These are phyloP conservation scores for Pseudois nayaur DNA, from an alignment of 2,113 vertebrate species.

Conservation along the genomic window DNA sequence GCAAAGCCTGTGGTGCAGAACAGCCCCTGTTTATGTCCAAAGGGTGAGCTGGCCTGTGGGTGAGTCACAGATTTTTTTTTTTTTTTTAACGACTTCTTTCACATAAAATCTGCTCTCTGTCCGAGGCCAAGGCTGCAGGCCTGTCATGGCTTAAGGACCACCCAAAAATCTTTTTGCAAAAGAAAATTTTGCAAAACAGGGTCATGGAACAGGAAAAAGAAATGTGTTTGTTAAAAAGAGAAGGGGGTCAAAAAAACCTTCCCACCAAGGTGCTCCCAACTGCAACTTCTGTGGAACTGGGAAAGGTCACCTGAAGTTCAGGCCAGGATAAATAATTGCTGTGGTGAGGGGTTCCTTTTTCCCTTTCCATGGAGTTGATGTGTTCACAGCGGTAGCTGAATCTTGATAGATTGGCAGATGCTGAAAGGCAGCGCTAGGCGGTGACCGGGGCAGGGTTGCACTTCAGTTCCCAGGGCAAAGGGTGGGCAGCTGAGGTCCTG, in stretches of 20 bases:
- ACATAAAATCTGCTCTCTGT: not conserved
- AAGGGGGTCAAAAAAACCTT: not conserved
- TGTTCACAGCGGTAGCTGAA: slow-evolving; percentile 92
- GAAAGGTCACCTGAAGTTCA: slow-evolving; percentile 97
- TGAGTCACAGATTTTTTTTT: not conserved
- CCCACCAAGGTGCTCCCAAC: slow-evolving; percentile 78
- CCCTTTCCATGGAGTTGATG: slow-evolving; percentile 88
- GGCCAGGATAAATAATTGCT: slow-evolving; percentile 91
- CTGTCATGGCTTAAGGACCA: not conserved
- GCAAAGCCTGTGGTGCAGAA: not conserved
- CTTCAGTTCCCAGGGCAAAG: slow-evolving; percentile 79
- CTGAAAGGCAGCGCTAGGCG: slow-evolving; percentile 91
- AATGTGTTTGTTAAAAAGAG: not conserved
- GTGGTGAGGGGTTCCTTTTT: slow-evolving; percentile 88
- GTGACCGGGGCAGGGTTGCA: slow-evolving; percentile 78
- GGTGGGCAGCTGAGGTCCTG: slow-evolving; percentile 76
- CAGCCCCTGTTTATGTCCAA: accelerated
- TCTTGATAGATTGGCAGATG: slow-evolving; percentile 96
- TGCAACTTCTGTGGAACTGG: slow-evolving; percentile 83
- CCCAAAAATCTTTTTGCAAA: slow-evolving; percentile 16
- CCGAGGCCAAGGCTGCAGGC: too few relatives aligned
- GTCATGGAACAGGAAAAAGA: too few relatives aligned
- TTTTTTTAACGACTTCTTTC: slow-evolving; percentile 56
- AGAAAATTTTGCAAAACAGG: not conserved
- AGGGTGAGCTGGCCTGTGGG: not conserved